Conservation (phyloP, 2,888 invertebrate genomes). For the Lepidonotus clava region DNA sequence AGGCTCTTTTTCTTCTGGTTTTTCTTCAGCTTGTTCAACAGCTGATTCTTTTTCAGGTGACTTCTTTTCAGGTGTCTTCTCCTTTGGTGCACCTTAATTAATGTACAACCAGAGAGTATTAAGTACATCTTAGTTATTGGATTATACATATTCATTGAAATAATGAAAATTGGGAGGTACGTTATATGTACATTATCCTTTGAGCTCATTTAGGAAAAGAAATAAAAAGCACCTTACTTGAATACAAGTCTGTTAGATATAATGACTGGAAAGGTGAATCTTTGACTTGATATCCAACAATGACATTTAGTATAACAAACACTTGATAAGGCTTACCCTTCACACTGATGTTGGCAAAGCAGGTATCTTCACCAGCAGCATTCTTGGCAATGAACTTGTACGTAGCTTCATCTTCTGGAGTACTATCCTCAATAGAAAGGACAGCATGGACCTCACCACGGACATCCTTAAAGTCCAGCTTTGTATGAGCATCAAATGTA, state of each 20-base stretch:
- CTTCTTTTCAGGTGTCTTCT: constrained; percentile 84
- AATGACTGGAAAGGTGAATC: too few species aligned
- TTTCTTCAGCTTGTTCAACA: background rate
- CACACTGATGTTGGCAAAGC: constrained; percentile 72
- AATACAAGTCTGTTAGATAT: too few species aligned
- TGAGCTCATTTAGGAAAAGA: too few species aligned
- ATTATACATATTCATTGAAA: too few species aligned
- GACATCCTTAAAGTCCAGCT: constrained; percentile 19
- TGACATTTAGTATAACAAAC: too few species aligned
- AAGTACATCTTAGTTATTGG: too few species aligned
- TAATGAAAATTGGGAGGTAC: too few species aligned
- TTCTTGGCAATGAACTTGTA: constrained; percentile 91
- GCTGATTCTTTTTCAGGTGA: constrained; percentile 58
- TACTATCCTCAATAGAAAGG: background rate
- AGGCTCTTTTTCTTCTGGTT: background rate
- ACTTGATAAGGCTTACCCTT: constrained; percentile 69
- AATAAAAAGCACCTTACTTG: too few species aligned
- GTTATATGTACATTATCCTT: too few species aligned
- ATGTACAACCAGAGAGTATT: too few species aligned
- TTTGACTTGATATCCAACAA: too few species aligned
- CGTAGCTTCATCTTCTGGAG: background rate
- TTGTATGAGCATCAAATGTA: background rate
- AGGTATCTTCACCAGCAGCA: constrained; percentile 77
- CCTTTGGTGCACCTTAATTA: too few species aligned
- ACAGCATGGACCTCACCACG: background rate